Evolutionary conservation across 2,113 vertebrate species (phyloP).

Genomic region (Drymodes brunneopygia): DNA sequence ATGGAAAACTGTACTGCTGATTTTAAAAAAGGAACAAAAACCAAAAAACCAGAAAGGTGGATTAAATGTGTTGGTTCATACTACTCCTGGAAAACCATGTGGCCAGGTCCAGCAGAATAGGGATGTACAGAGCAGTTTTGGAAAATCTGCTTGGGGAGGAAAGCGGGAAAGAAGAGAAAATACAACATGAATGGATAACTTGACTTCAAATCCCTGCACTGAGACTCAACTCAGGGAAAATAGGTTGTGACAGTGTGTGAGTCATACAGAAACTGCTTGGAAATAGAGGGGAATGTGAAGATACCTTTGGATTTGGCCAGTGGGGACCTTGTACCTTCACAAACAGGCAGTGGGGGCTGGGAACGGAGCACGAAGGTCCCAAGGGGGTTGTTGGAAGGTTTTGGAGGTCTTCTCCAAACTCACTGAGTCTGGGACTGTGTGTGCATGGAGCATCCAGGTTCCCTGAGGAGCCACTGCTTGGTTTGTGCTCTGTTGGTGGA

Average conservation of each 20-base stretch:
- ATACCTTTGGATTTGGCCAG: background rate
- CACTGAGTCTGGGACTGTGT: background rate
- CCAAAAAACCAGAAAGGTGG: background rate
- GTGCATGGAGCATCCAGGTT: rapidly evolving
- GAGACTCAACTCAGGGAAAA: background rate
- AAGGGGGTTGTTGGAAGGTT: rapidly evolving
- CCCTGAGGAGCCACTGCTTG: rapidly evolving
- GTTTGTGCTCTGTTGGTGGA: background rate
- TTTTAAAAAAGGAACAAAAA: background rate
- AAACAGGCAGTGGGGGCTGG: rapidly evolving
- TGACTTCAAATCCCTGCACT: background rate
- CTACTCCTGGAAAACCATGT: background rate
- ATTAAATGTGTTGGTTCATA: background rate
- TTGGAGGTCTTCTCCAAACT: background rate
- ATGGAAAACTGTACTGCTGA: background rate
- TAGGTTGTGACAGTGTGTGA: background rate
- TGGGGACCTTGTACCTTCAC: background rate
- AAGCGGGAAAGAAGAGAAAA: background rate
- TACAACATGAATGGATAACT: background rate
- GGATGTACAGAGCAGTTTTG: background rate
- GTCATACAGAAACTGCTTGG: background rate
- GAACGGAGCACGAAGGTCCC: rapidly evolving
- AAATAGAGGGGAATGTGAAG: background rate
- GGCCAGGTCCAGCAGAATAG: rapidly evolving
- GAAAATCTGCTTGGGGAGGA: background rate